Evolutionary conservation across 2,797 vertebrate genomes (phyloP), one percentile per base, ranked within the genome.

Genomic region (Nannoperca australis): DNA sequence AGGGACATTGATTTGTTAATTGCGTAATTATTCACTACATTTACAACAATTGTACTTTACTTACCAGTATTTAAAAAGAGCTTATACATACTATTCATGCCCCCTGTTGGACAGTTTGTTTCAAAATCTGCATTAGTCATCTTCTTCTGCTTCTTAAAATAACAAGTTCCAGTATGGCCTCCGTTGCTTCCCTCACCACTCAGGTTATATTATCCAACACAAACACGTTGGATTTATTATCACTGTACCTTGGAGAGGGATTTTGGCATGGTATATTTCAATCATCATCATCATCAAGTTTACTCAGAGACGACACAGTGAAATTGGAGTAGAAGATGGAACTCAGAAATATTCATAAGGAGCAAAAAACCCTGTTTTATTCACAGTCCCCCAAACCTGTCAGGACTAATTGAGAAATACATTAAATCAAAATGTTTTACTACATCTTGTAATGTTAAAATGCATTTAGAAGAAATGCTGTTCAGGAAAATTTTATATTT

Each of bases 161-260:
- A 63, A 53, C 24, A 69, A 54, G 34, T 70, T 77, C 60, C 49
- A 73, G 30, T 53, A 34, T 30, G 30, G 44, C 32, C 24, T 44
- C 53, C 3, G 3, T 30, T 68, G 20, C 13, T 62, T 38, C 38
- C 11, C 40, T 63, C 56, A 32, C 66, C 32, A 54, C 45, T 64
- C 56, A 54, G 60, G 12, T 36, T 58, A 40, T 67, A 68, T 32
- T 17, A 65, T 78, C 87, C 72, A 87, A 83, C 42, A 83, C 66
- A 83, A 90, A 89, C 72, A 89, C 17, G 17, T 32, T 14, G 40
- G 42, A 44, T 81, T 71, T 73, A 59, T 82, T 70, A 71, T 72
- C 65, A 49, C 59, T 47, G 22, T 40, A 63, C 75, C 34, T 69
- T 20, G 59, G 49, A 71, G 50, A 73, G 36, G 34, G 34, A 75